A percentile compares a stretch with the other conserved stretches of the same genome.
phyloP scores from a whole-genome alignment of 2,113 vertebrate species.

The Pongo pygmaeus region DNA sequence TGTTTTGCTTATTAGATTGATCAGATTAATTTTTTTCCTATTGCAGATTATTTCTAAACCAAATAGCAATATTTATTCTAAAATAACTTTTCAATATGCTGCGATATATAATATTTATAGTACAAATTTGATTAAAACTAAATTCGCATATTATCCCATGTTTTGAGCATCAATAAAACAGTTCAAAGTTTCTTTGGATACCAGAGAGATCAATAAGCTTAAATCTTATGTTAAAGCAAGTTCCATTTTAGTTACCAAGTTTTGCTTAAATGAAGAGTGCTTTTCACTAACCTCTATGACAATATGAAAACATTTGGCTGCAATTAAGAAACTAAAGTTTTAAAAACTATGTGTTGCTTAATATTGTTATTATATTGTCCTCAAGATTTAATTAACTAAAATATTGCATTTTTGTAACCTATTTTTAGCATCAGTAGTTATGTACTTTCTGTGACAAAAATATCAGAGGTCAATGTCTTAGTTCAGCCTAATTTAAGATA shows the following conservation, averaged over 20 bases:
- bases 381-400: not conserved
- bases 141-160: not conserved
- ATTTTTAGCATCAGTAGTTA: not conserved
- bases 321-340: constrained; percentile 10
- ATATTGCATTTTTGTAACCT: not conserved
- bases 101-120: not conserved
- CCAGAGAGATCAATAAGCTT: not conserved
- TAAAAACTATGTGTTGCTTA: not conserved
- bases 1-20: not conserved
- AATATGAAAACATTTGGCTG: not conserved
- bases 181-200: constrained; percentile 29
- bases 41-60: not conserved
- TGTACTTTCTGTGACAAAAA: not conserved
- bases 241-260: not conserved
- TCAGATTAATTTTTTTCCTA: not conserved
- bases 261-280: not conserved
- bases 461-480: not conserved
- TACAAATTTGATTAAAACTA: not conserved
- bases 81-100: not conserved
- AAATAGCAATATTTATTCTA: not conserved
- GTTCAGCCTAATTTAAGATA: not conserved
- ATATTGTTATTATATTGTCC: not conserved
- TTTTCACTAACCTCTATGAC: not conserved
- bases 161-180: not conserved
- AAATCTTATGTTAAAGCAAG: not conserved